phyloP scores from a whole-genome alignment of 2,113 vertebrate species.

The Bothrops jararaca region DNA sequence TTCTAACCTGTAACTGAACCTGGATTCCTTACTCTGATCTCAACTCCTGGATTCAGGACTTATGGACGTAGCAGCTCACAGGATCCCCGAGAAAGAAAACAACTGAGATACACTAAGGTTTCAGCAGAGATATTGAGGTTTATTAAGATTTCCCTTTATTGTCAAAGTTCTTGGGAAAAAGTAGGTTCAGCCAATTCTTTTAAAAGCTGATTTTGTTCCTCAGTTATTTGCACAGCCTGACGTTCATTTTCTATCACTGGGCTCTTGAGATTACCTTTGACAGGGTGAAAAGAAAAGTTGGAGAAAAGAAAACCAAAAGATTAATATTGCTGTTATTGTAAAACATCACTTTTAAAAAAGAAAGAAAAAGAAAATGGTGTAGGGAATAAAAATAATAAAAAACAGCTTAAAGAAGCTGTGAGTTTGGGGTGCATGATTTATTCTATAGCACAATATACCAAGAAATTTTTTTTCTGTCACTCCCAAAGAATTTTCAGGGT shows the following conservation, averaged over 20 bases:
- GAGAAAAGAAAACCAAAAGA: conserved; percentile 26
- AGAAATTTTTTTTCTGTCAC: background rate
- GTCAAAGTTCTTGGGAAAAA: background rate
- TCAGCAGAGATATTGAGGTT: background rate
- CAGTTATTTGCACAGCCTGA: conserved; percentile 10
- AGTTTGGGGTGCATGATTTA: conserved; percentile 15
- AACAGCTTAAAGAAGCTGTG: background rate
- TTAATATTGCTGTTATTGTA: background rate
- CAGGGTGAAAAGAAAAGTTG: conserved; percentile 6
- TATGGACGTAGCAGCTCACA: background rate
- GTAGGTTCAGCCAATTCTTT: background rate
- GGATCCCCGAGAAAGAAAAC: background rate
- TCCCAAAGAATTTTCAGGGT: conserved; percentile 37
- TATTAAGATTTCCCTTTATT: background rate
- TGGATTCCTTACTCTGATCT: background rate
- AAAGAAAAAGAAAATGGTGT: background rate
- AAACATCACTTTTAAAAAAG: background rate
- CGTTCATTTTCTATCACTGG: background rate
- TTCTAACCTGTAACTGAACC: background rate
- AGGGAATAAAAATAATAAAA: background rate
- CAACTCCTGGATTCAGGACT: too few relatives aligned
- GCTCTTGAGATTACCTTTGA: conserved; percentile 19
- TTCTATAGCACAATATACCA: background rate
- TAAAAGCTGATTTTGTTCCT: conserved; percentile 16
- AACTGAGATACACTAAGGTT: background rate